Evolutionary conservation across 2,113 vertebrate genomes (phyloP).

Genomic region (Petaurus breviceps): DNA sequence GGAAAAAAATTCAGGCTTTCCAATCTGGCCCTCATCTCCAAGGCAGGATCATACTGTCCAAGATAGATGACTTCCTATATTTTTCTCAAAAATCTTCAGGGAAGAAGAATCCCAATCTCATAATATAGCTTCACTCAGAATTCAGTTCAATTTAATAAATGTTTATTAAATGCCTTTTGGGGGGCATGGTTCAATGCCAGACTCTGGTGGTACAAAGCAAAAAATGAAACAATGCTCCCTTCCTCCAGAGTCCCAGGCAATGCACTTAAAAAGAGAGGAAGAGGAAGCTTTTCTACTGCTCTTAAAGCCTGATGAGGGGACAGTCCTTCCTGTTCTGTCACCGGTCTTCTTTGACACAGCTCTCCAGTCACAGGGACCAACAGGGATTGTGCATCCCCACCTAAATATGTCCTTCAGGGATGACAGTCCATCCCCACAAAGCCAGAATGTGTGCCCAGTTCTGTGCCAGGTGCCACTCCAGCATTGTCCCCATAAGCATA

Average conservation of each 20-base stretch:
- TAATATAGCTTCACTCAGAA: neutral
- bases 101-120: neutral
- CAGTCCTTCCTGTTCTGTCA: neutral
- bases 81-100: neutral
- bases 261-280: neutral
- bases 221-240: neutral
- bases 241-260: neutral
- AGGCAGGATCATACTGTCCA: accelerated
- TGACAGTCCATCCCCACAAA: neutral
- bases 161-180: neutral
- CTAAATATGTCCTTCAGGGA: neutral
- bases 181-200: neutral
- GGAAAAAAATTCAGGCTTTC: neutral
- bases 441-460: neutral
- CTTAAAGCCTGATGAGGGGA: neutral
- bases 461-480: neutral
- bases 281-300: neutral
- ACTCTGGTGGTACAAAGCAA: neutral
- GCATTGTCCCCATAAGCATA: neutral
- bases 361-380: neutral
- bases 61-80: neutral
- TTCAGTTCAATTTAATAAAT: neutral
- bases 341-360: neutral
- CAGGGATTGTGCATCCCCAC: neutral
- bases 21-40: no score